Evolutionary conservation across 2,888 invertebrate species (phyloP).

Genomic region (Neoascia interrupta): DNA sequence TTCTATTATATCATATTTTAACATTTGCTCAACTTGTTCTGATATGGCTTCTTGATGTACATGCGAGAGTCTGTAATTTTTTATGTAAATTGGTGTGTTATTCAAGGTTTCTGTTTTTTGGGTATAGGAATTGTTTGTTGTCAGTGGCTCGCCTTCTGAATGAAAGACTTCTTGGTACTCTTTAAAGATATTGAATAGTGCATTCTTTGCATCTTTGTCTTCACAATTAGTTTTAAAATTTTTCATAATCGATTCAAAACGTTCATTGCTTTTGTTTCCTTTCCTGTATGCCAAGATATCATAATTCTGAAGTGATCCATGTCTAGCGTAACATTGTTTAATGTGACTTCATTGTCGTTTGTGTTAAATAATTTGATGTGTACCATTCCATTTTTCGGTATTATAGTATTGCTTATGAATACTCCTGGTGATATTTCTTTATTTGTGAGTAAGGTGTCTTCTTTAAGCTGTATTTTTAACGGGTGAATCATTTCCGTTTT

Average conservation of each 20-base stretch:
- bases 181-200: constrained; percentile 6
- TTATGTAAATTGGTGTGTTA: constrained; percentile 16
- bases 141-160: constrained; percentile 13
- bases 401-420: constrained; percentile 8
- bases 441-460: background rate
- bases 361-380: background rate
- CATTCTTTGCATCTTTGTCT: background rate
- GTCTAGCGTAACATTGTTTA: background rate
- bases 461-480: background rate
- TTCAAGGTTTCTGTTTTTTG: constrained; percentile 9
- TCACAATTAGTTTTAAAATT: background rate
- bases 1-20: constrained; percentile 1
- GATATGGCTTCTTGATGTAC: background rate
- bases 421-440: constrained; percentile 11
- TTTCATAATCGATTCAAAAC: background rate
- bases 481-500: constrained; percentile 5
- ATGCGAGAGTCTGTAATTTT: constrained; percentile 17
- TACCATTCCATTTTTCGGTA: background rate
- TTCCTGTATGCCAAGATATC: background rate
- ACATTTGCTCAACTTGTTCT: background rate
- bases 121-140: constrained; percentile 23
- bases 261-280: background rate
- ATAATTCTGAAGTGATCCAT: too few species aligned
- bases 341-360: background rate
- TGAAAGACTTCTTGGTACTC: constrained; percentile 15